Conservation (phyloP, 2,797 vertebrate genomes). For the Typhlichthys subterraneus region DNA sequence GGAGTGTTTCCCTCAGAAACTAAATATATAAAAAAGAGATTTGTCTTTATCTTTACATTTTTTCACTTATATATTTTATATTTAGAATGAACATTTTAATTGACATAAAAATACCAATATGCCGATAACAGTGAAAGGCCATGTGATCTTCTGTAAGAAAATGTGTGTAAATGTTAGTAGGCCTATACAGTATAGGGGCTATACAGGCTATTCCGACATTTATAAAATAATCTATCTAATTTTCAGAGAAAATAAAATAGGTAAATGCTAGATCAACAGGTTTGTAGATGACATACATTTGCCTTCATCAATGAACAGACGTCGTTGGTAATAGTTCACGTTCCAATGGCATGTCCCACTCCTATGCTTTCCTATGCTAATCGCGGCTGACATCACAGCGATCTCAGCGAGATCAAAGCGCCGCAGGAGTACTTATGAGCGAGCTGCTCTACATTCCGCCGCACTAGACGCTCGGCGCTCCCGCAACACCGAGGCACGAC, state of each 20-base stretch:
- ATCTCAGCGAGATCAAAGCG: constrained; percentile 82
- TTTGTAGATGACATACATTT: background rate
- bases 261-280: background rate
- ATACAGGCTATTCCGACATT: background rate
- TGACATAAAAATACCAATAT: too few relatives aligned
- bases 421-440: constrained; percentile 78
- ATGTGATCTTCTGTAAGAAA: too few relatives aligned
- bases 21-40: background rate
- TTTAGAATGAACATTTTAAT: too few relatives aligned
- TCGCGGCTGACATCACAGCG: constrained; percentile 84
- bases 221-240: background rate
- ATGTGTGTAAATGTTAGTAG: too few relatives aligned
- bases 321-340: constrained; percentile 27
- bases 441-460: constrained; percentile 53
- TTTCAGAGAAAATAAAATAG: background rate
- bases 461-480: constrained; percentile 11
- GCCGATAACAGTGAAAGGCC: too few relatives aligned
- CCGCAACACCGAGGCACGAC: constrained; percentile 11
- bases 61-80: too few relatives aligned
- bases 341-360: constrained; percentile 31
- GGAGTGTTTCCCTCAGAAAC: background rate
- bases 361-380: constrained; percentile 89
- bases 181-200: background rate
- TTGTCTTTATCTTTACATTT: too few relatives aligned
- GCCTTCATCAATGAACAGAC: background rate